Evolutionary conservation across 2,888 invertebrate genomes (phyloP).

Genomic region (Opisthograptis luteolata): DNA sequence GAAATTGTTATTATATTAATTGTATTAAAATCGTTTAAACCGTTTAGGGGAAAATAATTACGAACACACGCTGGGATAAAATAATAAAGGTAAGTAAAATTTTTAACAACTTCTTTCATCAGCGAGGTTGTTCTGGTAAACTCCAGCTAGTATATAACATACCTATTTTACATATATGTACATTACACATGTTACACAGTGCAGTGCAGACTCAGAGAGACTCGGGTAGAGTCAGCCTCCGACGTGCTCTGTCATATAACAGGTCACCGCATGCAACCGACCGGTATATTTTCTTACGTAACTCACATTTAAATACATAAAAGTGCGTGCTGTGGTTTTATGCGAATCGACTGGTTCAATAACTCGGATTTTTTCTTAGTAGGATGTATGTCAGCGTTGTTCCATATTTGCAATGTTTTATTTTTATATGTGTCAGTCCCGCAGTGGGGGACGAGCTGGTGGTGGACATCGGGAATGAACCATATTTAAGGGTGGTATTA

Average conservation of each 20-base stretch:
- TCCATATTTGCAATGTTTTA: background rate
- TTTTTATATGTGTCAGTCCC: no score
- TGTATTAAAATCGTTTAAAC: no score
- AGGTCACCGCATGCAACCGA: slow-evolving; percentile 17
- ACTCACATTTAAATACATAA: slow-evolving; percentile 3
- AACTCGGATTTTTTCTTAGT: slow-evolving; percentile 2
- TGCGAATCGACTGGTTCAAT: slow-evolving; percentile 1
- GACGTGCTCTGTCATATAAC: slow-evolving; percentile 7
- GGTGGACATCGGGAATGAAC: no score
- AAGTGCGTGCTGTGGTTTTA: slow-evolving; percentile 10
- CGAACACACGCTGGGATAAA: no score
- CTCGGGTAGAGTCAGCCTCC: background rate
- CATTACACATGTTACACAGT: background rate
- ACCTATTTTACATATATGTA: background rate
- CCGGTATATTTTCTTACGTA: slow-evolving; percentile 19
- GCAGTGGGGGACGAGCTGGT: no score
- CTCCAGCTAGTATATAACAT: background rate
- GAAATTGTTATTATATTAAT: no score
- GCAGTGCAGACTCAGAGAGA: background rate
- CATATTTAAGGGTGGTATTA: no score
- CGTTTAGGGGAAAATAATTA: no score
- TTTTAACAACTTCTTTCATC: no score
- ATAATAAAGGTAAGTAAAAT: no score
- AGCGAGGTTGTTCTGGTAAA: background rate
- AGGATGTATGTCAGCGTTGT: slow-evolving; percentile 11